Evolutionary conservation across 2,113 vertebrate species (phyloP), one percentile per base, ranked within the genome.

Genomic region (Rhizomys pruinosus): DNA sequence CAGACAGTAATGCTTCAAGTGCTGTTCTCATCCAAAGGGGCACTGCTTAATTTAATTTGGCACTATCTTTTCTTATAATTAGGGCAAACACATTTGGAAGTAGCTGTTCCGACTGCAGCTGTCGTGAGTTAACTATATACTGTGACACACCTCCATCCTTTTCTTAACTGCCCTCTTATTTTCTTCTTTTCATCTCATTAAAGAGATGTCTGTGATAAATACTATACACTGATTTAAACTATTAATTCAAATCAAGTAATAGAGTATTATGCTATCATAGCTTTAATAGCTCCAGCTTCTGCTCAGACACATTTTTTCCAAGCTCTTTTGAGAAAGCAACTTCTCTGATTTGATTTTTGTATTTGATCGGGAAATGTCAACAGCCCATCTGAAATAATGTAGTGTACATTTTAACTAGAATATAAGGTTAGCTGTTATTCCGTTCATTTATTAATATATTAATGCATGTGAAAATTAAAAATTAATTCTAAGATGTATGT

Each of bases 261-360:
- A 82, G 6, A 80, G 39, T 76, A 29, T 47, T 66, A 82, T 73
- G 7, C 59, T 6, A 19, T 81, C 39, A 73, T 10, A 47, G 4
- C 10, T 72, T 96, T 81, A 87, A 34, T 19, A 84, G 63, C 37
- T 57, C 44, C 23, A 57, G 7, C 0, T 86, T 82, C 19, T 22
- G 59, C 13, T 95, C 13, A 72, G 27, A 44, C 5, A 84, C 10
- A 73, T 77, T 76, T 95, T 89, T 90, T 89, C 7, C 72, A 89
- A 73, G 25, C 9, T 22, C 11, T 93, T 87, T 91, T 80, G 22
- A 76, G 84, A 93, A 93, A 85, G 6, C 12, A 68, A 25, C 19
- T 94, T 87, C 25, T 17, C 39, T 72, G 27, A 94, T 87, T 84
- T 88, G 27, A 69, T 79, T 87, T 87, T 63, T 92, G 1, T 52